phyloP scores from a whole-genome alignment of 2,113 vertebrate genomes.

The Puffinus mauretanicus region DNA sequence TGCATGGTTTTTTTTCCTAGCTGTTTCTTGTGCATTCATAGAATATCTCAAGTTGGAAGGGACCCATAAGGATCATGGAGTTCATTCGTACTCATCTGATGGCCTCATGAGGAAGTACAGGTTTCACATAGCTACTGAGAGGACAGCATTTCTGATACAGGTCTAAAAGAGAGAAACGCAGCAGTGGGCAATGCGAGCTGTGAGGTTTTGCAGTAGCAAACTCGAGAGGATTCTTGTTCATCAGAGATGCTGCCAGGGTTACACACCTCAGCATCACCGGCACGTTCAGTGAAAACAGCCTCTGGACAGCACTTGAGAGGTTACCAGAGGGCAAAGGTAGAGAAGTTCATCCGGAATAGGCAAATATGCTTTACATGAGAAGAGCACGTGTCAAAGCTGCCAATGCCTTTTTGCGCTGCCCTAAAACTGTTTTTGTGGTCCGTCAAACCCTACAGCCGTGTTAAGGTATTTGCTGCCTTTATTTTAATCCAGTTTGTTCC shows the following conservation, averaged over 20 bases:
- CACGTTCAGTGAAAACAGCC: background rate
- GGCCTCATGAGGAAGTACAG: background rate
- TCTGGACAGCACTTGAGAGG: background rate
- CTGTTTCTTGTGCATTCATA: background rate
- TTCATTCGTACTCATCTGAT: background rate
- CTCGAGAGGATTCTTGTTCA: background rate
- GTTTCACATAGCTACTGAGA: background rate
- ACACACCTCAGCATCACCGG: background rate
- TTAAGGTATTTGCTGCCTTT: background rate
- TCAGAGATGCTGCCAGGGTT: background rate
- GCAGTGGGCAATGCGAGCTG: background rate
- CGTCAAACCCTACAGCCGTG: background rate
- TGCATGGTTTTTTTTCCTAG: background rate
- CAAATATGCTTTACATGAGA: background rate
- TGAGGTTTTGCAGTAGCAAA: background rate
- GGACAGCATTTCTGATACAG: background rate
- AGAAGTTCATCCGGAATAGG: background rate
- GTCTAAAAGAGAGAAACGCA: background rate
- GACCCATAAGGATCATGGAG: background rate
- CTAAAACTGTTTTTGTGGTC: background rate
- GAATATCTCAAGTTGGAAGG: background rate
- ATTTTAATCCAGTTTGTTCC: background rate
- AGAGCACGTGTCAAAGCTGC: background rate
- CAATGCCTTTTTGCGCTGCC: background rate
- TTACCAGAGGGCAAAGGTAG: background rate